Evolutionary conservation across 2,113 vertebrate species (phyloP).

Genomic region (Myrmecophaga tridactyla): DNA sequence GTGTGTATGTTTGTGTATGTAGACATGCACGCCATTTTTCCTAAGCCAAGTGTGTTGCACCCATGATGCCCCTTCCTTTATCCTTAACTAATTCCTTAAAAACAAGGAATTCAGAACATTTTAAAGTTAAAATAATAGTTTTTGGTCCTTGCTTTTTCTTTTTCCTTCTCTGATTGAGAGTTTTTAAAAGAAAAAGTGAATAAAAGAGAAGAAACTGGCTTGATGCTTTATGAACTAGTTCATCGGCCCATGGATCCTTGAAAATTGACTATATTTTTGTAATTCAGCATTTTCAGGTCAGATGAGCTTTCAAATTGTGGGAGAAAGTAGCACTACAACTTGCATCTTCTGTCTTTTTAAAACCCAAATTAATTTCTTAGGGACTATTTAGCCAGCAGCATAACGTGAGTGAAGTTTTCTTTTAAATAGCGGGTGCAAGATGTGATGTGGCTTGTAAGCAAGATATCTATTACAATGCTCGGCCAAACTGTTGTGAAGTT

Average conservation of each 20-base stretch:
- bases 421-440: neutral
- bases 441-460: neutral
- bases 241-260: neutral
- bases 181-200: conserved; percentile 37
- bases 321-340: neutral
- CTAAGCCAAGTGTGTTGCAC: neutral
- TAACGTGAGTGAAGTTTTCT: conserved; percentile 32
- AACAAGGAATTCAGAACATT: neutral
- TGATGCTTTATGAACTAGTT: conserved; percentile 24
- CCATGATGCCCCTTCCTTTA: neutral
- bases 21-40: neutral
- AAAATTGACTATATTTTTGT: conserved; percentile 10
- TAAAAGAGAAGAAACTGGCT: conserved; percentile 26
- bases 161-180: neutral
- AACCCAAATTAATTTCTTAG: conserved; percentile 66
- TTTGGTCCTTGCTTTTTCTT: conserved; percentile 35
- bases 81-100: conserved; percentile 34
- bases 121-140: neutral
- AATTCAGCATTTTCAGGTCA: conserved; percentile 54
- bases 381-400: conserved; percentile 56
- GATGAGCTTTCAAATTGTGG: conserved; percentile 37
- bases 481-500: conserved; percentile 37
- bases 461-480: neutral
- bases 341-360: conserved; percentile 55
- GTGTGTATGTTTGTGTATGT: neutral